Evolutionary conservation across 2,113 vertebrate genomes (phyloP).

Genomic region (Notothenia rossii): DNA sequence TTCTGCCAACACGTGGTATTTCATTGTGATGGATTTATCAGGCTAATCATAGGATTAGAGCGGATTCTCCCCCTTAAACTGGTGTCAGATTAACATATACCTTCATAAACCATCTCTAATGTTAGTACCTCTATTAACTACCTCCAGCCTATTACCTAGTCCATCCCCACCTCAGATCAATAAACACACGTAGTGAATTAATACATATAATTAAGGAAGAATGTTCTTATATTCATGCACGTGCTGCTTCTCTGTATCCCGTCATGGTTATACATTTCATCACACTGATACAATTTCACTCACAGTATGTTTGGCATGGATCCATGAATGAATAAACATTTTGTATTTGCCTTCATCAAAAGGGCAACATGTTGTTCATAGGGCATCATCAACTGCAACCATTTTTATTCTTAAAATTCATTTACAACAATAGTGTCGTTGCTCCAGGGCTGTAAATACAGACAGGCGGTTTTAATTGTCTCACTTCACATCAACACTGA

Average conservation of each 20-base stretch:
- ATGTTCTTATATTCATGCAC: not conserved
- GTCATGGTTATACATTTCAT: not conserved
- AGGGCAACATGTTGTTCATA: not conserved
- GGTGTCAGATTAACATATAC: slow-evolving; percentile 85
- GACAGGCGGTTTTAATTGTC: slow-evolving; percentile 15
- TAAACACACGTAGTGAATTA: not conserved
- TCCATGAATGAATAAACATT: not conserved
- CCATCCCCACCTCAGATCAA: slow-evolving; percentile 38
- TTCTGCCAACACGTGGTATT: slow-evolving; percentile 59
- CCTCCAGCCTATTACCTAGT: not conserved
- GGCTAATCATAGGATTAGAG: slow-evolving; percentile 83
- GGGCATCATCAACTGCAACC: not conserved
- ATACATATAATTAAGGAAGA: not conserved
- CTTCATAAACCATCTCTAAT: slow-evolving; percentile 83
- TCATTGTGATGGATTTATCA: slow-evolving; percentile 79
- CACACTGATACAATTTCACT: not conserved
- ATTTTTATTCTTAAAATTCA: not conserved
- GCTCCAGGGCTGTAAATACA: slow-evolving; percentile 15
- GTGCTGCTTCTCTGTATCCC: not conserved
- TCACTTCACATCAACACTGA: slow-evolving; percentile 11
- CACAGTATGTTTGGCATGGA: not conserved
- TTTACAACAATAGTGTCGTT: not conserved
- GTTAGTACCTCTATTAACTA: slow-evolving; percentile 64
- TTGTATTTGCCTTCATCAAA: not conserved
- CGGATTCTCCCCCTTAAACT: slow-evolving; percentile 81